Percentiles rank a stretch among this genome's conserved stretches.
phyloP scores from a whole-genome alignment of 2,797 vertebrate species.

The Coluber constrictor region DNA sequence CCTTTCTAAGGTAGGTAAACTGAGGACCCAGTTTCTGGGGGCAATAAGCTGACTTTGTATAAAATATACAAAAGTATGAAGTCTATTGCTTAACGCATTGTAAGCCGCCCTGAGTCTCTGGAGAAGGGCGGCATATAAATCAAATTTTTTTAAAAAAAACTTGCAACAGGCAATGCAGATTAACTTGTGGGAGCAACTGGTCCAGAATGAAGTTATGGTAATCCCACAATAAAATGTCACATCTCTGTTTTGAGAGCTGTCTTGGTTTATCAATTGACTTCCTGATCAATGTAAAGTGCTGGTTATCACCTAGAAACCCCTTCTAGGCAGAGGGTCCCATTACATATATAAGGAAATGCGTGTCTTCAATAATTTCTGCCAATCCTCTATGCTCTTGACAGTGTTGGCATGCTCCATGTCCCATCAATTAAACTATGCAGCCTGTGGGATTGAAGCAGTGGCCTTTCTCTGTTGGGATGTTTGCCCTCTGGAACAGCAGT shows the following conservation, averaged over 20 bases:
- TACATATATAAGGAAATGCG: not conserved
- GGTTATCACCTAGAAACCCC: not conserved
- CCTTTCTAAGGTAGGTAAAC: too few relatives aligned
- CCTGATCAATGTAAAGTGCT: not conserved
- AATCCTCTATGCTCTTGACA: not conserved
- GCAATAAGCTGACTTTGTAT: too few relatives aligned
- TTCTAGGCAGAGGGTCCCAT: not conserved
- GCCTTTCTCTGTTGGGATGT: not conserved
- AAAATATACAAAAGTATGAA: too few relatives aligned
- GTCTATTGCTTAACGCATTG: too few relatives aligned
- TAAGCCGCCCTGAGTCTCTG: too few relatives aligned
- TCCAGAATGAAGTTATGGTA: not conserved
- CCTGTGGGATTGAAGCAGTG: not conserved
- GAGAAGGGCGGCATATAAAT: too few relatives aligned
- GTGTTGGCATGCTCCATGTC: not conserved
- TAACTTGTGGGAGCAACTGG: not conserved
- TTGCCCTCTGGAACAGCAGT: not conserved
- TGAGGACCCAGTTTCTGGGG: too few relatives aligned
- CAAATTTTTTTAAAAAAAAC: not conserved
- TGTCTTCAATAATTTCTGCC: not conserved
- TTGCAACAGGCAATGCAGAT: not conserved
- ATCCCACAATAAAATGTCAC: not conserved
- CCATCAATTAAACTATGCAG: not conserved
- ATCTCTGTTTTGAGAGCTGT: not conserved
- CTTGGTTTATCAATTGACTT: not conserved